Evolutionary conservation across 2,888 invertebrate genomes (phyloP), one percentile per base, ranked within the genome.

Genomic region (Trypoxylon attenuatum): DNA sequence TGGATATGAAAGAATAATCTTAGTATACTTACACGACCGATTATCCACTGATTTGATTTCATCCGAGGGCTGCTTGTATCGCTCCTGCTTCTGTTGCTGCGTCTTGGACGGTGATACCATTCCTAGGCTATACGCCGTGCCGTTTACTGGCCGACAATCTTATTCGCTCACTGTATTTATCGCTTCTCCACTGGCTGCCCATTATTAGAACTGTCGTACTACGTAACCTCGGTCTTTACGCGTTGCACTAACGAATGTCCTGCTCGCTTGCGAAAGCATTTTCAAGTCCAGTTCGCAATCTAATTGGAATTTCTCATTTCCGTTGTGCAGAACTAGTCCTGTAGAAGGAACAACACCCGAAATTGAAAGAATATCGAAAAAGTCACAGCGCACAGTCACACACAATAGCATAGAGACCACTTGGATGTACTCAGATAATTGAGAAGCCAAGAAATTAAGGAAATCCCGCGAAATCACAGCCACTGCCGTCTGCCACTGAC

Each of bases 51-150:
- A 74, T 50, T 69, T 76, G 52, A 78, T 64, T 45, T 73, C 68
- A 64, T 60, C 69, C 21, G 77, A 52, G 27, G 63, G 60, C 58
- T 78, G 76, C 69, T 81, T 76, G 55, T 80, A 13, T 13, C 33
- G 33, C 33, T 33, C n/a, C 33, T 33, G 82, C 77, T 83, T 78
- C 75, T 82, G 83, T 73, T 82, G 81, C 72, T 85, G 82, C 67
- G 81, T 80, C 76, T 86, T 86, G 75, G 86, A 85, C 77, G 87
- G 87, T 73, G 88, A 88, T 86, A 88, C 85, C 88, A 88, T 88
- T 82, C 86, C 87, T 87, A 82, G 69, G 79, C 80, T 68, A 79
- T 81, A 65, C 77, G 79, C 81, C 76, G 75, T 78, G 57, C 76
- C n/a, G n/a, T n/a, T n/a, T n/a, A n/a, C n/a, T n/a, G n/a, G n/a